Evolutionary conservation across 2,113 vertebrate genomes (phyloP).

Genomic region (Caranx melampygus): DNA sequence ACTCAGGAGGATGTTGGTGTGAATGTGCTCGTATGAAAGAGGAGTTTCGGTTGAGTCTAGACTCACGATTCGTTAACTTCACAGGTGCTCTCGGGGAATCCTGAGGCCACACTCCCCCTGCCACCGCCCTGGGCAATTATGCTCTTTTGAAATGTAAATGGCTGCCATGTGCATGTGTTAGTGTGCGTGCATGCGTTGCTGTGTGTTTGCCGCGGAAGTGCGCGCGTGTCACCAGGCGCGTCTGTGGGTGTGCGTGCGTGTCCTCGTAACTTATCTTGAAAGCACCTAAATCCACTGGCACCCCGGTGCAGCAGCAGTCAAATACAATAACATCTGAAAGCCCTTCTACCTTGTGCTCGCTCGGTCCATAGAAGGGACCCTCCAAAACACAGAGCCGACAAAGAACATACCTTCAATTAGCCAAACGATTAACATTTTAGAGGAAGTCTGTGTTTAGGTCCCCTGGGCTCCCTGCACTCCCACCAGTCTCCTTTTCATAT

Average conservation of each 20-base stretch:
- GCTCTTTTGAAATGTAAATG: constrained; percentile 79
- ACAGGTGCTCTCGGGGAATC: constrained; percentile 80
- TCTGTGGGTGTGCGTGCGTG: constrained; percentile 53
- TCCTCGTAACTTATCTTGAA: constrained; percentile 80
- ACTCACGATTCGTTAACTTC: constrained; percentile 79
- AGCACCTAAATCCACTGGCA: constrained; percentile 75
- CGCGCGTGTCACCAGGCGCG: constrained; percentile 46
- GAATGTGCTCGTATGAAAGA: constrained; percentile 69
- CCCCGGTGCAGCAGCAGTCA: constrained; percentile 75
- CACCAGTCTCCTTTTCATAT: constrained; percentile 77
- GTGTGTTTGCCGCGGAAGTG: constrained; percentile 33
- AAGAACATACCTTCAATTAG: constrained; percentile 84
- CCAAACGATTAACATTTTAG: constrained; percentile 82
- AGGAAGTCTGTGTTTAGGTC: constrained; percentile 81
- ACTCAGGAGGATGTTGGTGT: constrained; percentile 71
- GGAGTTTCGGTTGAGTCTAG: constrained; percentile 62
- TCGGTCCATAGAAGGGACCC: constrained; percentile 75
- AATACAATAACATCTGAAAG: constrained; percentile 80
- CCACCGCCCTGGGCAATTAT: constrained; percentile 78
- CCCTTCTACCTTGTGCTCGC: constrained; percentile 73
- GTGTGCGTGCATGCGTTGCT: constrained; percentile 28
- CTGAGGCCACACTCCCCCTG: constrained; percentile 77
- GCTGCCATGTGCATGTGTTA: constrained; percentile 45
- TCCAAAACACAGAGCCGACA: constrained; percentile 75
- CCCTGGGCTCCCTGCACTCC: constrained; percentile 69